Evolutionary conservation across 2,113 vertebrate species (phyloP), one percentile per base, ranked within the genome.

Genomic region (Siniperca knerii): DNA sequence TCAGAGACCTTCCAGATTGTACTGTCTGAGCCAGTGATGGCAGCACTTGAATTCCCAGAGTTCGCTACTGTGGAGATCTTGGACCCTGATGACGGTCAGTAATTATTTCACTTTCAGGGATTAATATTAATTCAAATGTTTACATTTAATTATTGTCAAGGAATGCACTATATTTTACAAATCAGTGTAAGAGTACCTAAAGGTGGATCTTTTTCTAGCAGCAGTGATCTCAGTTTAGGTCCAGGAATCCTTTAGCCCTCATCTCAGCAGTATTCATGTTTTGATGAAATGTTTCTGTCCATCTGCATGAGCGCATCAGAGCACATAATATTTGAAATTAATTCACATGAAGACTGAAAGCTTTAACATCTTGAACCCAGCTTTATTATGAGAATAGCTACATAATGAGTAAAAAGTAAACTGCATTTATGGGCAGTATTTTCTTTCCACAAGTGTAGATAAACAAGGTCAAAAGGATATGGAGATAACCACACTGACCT

Each of bases 1-100:
- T 96, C 97, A 0, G 98, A 99, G 89, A 96, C 90, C 46, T 99
- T 99, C 91, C 97, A 97, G 87, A 96, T 99, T 74, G 89, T 97
- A 46, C 95, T 99, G 69, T 98, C 98, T 0, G 98, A 99, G 85
- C 97, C 98, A 0, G 97, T 99, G 79, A 97, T 99, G 97, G 97
- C 95, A 1, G 96, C 94, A 67, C 95, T 99, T 40, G 98, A 98
- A 82, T 97, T 96, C 81, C 98, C 98, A 1, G 81, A 95, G 2
- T 85, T 65, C 20, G 94, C 97, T 55, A 96, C 92, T 0, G 97
- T 99, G 90, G 97, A 99, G 94, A 97, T 99, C 54, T 67, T 98
- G 10, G 98, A 99, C 87, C 98, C 98, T 2, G 96, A 94, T 79
- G 98, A 99, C 18, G 98, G 98, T 99, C 88, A 96, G 96, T 79